A percentile compares a stretch with the other conserved stretches of the same genome.
Conservation (phyloP, 2,888 invertebrate genomes). For the Perithous albicinctus region DNA sequence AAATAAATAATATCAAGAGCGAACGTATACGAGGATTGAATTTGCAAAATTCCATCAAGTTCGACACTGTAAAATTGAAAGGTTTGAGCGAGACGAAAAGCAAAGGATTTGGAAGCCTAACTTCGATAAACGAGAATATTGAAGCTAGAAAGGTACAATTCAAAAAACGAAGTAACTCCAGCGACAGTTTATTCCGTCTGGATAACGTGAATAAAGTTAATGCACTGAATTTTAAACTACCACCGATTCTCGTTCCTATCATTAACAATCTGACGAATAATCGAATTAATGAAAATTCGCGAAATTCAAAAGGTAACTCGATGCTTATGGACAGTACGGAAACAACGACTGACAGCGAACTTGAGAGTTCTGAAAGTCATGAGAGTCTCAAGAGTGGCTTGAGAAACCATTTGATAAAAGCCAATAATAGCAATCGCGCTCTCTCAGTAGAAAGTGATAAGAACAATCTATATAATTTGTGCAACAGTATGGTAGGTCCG, state of each 20-base stretch:
- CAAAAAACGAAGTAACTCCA: constrained; percentile 78
- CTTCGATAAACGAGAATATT: constrained; percentile 79
- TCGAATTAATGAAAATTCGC: constrained; percentile 70
- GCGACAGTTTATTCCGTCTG: constrained; percentile 76
- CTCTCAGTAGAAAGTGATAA: constrained; percentile 62
- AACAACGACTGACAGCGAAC: constrained; percentile 76
- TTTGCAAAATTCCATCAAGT: constrained; percentile 76
- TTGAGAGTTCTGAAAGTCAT: constrained; percentile 79
- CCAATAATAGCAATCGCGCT: constrained; percentile 66
- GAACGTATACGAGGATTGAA: constrained; percentile 75
- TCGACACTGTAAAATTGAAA: constrained; percentile 74
- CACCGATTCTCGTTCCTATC: constrained; percentile 90
- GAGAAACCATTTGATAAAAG: constrained; percentile 72
- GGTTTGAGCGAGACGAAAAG: constrained; percentile 76
- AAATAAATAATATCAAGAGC: constrained; percentile 71
- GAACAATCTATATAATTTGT: constrained; percentile 60
- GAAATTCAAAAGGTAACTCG: constrained; percentile 44
- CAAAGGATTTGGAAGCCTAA: constrained; percentile 79
- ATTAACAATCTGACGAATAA: constrained; percentile 86
- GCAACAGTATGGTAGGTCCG: constrained; percentile 46
- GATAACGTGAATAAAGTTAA: constrained; percentile 74
- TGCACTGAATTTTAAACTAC: constrained; percentile 85
- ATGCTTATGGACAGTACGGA: constrained; percentile 65
- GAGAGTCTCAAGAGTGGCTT: constrained; percentile 78
- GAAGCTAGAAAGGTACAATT: constrained; percentile 78